Percentiles rank a stretch among this genome's conserved stretches.
Conservation (phyloP, 2,888 invertebrate species). For the Brenthis ino region DNA sequence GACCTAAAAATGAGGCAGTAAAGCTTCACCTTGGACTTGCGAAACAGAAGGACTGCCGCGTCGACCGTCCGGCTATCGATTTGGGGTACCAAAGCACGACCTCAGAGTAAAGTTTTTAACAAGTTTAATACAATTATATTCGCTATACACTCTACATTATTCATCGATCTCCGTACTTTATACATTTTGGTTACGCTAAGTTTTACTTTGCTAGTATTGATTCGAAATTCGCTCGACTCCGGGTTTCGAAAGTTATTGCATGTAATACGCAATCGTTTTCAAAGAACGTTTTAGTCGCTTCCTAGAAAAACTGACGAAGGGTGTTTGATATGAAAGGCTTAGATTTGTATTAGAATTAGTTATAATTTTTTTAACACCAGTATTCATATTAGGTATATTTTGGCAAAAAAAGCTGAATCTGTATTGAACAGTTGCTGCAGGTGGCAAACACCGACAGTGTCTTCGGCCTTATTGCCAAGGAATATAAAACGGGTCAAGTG, state of each 20-base stretch:
- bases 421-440: too few relatives aligned
- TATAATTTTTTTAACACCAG: too few relatives aligned
- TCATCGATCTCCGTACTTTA: not conserved
- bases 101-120: slow-evolving; percentile 31
- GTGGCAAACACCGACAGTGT: not conserved
- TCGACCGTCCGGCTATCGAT: slow-evolving; percentile 67
- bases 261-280: not conserved
- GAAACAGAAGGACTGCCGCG: slow-evolving; percentile 65
- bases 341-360: too few relatives aligned
- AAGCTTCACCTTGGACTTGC: slow-evolving; percentile 71
- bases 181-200: slow-evolving; percentile 6
- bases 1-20: slow-evolving; percentile 59
- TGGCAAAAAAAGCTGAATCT: too few relatives aligned
- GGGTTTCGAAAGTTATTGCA: not conserved
- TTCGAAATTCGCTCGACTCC: slow-evolving; percentile 4
- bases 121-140: slow-evolving; percentile 25
- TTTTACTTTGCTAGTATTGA: slow-evolving; percentile 10
- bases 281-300: slow-evolving; percentile 1
- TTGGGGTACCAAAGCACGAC: slow-evolving; percentile 34
- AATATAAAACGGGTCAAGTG: slow-evolving; percentile 31
- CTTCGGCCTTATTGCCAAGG: not conserved
- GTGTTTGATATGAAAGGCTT: too few relatives aligned
- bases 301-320: not conserved
- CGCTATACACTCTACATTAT: slow-evolving; percentile 10
- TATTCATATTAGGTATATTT: too few relatives aligned